phyloP scores from a whole-genome alignment of 2,797 vertebrate species.

The Micrastur ruficollis region DNA sequence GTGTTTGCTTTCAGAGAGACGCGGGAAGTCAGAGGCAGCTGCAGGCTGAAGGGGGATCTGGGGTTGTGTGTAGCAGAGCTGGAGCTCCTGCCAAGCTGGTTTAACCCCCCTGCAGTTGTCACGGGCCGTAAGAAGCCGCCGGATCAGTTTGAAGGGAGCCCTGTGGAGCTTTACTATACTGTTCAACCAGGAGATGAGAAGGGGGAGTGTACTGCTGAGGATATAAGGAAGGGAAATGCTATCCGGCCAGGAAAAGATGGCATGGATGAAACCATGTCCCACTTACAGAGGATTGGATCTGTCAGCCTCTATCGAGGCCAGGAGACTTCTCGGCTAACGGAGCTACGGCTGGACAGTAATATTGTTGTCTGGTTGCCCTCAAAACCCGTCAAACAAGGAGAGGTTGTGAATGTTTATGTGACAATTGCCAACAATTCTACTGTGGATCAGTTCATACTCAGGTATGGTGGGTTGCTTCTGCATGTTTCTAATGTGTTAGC shows the following conservation, averaged over 20 bases:
- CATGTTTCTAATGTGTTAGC: accelerated
- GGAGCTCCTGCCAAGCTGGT: slow-evolving; percentile 82
- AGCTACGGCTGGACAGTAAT: slow-evolving; percentile 86
- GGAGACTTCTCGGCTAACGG: slow-evolving; percentile 77
- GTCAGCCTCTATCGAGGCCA: slow-evolving; percentile 82
- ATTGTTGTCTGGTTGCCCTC: slow-evolving; percentile 87
- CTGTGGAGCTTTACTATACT: slow-evolving; percentile 88
- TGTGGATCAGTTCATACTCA: slow-evolving; percentile 89
- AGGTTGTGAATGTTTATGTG: slow-evolving; percentile 85
- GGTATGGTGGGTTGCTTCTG: slow-evolving; percentile 71
- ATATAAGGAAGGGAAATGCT: slow-evolving; percentile 81
- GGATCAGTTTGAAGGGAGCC: slow-evolving; percentile 78
- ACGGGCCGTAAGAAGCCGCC: slow-evolving; percentile 77
- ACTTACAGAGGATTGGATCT: slow-evolving; percentile 84
- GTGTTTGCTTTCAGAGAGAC: slow-evolving; percentile 91
- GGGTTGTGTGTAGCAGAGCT: slow-evolving; percentile 88
- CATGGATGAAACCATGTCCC: slow-evolving; percentile 74
- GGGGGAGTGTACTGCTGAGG: slow-evolving; percentile 81
- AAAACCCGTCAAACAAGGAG: slow-evolving; percentile 85
- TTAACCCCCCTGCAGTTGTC: slow-evolving; percentile 75
- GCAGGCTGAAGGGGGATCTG: slow-evolving; percentile 78
- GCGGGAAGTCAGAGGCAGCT: slow-evolving; percentile 85
- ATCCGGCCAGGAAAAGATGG: slow-evolving; percentile 86
- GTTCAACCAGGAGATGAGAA: slow-evolving; percentile 58
- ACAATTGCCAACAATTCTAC: slow-evolving; percentile 82